Evolutionary conservation across 1,140 invertebrate genomes (phyloP).

Genomic region (Apis mellifera): DNA sequence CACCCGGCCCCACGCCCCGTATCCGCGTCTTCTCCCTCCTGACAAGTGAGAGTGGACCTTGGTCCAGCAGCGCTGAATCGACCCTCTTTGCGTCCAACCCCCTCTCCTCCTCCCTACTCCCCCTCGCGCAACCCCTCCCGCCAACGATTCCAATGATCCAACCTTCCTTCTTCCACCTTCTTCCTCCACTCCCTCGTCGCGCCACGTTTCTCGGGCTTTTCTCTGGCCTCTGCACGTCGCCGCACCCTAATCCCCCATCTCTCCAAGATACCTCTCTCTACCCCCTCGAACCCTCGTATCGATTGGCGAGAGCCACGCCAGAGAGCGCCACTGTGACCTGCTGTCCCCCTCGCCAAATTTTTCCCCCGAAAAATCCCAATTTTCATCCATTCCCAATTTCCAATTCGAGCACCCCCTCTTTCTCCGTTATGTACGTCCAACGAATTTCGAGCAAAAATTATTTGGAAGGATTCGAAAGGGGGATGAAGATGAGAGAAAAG

Average conservation of each 20-base stretch:
- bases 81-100: slow-evolving; percentile 72
- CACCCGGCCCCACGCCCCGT: slow-evolving; percentile 39
- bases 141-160: slow-evolving; percentile 56
- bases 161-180: slow-evolving; percentile 57
- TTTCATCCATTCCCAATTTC: too few species aligned
- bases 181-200: slow-evolving; percentile 32
- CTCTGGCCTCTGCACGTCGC: slow-evolving; percentile 69
- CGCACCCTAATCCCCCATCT: slow-evolving; percentile 78
- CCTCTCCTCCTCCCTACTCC: background rate
- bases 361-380: background rate
- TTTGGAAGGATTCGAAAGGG: too few species aligned
- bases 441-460: too few species aligned
- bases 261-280: slow-evolving; percentile 74
- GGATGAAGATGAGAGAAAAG: too few species aligned
- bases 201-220: slow-evolving; percentile 51
- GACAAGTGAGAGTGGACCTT: slow-evolving; percentile 79
- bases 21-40: slow-evolving; percentile 61
- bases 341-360: slow-evolving; percentile 8
- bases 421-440: too few species aligned
- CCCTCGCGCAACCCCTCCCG: slow-evolving; percentile 28
- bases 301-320: slow-evolving; percentile 73
- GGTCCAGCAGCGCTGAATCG: slow-evolving; percentile 79
- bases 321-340: slow-evolving; percentile 70
- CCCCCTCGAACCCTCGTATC: slow-evolving; percentile 72
- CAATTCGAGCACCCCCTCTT: too few species aligned